Evolutionary conservation across 2,113 vertebrate genomes (phyloP), one percentile per base, ranked within the genome.

Genomic region (Meriones unguiculatus): DNA sequence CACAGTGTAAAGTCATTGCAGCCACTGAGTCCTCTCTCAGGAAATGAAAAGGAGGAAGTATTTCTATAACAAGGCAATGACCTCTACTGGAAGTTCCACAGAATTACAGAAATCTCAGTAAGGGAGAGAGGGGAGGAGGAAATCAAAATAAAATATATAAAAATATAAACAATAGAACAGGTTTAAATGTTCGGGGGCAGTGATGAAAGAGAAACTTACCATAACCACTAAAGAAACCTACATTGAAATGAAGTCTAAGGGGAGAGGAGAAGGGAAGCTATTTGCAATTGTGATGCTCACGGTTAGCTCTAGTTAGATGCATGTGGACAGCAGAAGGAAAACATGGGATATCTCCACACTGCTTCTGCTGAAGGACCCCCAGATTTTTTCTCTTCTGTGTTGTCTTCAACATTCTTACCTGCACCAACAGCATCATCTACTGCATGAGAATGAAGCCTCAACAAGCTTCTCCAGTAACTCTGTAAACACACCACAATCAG

Each of bases 81-180:
- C 96, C 96, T 97, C 96, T 97, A 96, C 93, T 97, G 96, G 97
- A 95, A 80, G 50, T 62, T 65, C n/a, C 1, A 52, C 38, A 57
- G 64, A 96, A 97, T 96, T 94, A 89, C 94, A 96, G 32, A 93
- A 41, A 95, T 59, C n/a, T 35, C 54, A 87, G 24, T 30, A 84
- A 14, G 46, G 20, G n/a, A 38, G 20, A 25, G 20, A 0, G 32
- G 54, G 2, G 54, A 24, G 7, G 20, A 13, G 15, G 67, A 18
- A 28, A 30, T 64, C 6, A 84, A 84, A 64, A 82, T 11, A 35
- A 52, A 35, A 25, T 59, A 28, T 5, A 30, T 2, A 59, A 4
- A 15, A 20, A 22, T 15, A 20, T 82, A 65, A 25, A 46, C 7
- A 72, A 87, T 0, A 46, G 3, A 72, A 54, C 1, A 41, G 7